These are phyloP conservation scores for Hermaeophaga mercurialis DNA, from an alignment of 2,888 invertebrate species.

Conservation along the genomic window DNA sequence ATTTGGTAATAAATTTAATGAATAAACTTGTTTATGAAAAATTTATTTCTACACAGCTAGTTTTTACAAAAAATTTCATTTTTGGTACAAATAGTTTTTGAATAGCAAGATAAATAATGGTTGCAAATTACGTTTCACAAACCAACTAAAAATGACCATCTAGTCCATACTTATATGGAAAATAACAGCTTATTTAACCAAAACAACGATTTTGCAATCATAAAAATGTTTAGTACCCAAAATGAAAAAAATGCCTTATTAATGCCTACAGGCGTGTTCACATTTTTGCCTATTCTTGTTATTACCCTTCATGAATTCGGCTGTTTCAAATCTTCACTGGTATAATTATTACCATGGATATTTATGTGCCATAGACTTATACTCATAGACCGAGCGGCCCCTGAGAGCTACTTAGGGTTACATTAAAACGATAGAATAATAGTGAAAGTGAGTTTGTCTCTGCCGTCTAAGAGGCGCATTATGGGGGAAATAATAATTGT, in stretches of 20 bases:
- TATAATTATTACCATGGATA: no score
- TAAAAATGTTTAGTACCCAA: not conserved
- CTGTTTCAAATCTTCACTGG: no score
- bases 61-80: not conserved
- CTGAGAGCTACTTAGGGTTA: no score
- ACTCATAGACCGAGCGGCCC: no score
- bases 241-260: constrained; percentile 11
- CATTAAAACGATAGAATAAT: no score
- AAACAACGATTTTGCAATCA: not conserved
- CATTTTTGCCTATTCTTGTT: not conserved
- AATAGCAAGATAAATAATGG: no score
- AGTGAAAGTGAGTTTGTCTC: no score
- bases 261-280: constrained; percentile 8
- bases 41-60: not conserved
- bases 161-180: not conserved
- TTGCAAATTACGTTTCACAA: not conserved
- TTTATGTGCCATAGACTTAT: no score
- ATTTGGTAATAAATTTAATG: no score
- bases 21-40: not conserved
- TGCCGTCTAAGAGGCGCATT: no score
- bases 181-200: not conserved
- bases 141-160: not conserved
- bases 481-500: no score
- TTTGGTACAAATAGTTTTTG: not conserved
- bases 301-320: no score